Percentiles rank a stretch among this genome's conserved stretches.
These are phyloP conservation scores for Cervus canadensis DNA, from an alignment of 2,113 vertebrate genomes.

Conservation along the genomic window DNA sequence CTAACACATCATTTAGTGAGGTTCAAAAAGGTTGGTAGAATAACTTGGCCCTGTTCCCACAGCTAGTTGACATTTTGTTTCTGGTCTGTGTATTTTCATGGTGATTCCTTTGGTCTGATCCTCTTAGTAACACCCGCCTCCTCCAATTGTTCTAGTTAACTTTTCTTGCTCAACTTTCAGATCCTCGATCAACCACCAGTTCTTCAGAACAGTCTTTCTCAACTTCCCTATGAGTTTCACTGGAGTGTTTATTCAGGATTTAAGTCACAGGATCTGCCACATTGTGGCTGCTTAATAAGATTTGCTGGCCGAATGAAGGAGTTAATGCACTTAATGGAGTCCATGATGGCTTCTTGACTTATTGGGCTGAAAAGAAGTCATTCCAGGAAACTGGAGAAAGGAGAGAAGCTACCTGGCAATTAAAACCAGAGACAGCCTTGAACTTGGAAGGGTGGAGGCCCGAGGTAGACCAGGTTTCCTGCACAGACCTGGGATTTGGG, in stretches of 20 bases:
- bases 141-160: background rate
- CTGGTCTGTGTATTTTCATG: background rate
- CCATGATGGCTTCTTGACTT: background rate
- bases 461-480: background rate
- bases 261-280: background rate
- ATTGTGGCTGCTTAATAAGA: background rate
- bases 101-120: background rate
- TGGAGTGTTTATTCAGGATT: background rate
- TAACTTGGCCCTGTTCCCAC: background rate
- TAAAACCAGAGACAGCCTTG: background rate
- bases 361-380: background rate
- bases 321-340: background rate
- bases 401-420: background rate
- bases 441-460: background rate
- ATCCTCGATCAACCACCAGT: background rate
- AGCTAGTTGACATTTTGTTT: background rate
- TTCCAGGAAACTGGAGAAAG: background rate
- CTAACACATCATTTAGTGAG: background rate
- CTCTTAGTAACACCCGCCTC: background rate
- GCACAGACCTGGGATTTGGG: background rate
- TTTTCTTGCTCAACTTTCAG: background rate
- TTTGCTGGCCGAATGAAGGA: background rate
- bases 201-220: background rate
- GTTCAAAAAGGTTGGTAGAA: background rate
- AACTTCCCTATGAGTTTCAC: background rate